Evolutionary conservation across 2,113 vertebrate species (phyloP).

Genomic region (Spermophilus dauricus): DNA sequence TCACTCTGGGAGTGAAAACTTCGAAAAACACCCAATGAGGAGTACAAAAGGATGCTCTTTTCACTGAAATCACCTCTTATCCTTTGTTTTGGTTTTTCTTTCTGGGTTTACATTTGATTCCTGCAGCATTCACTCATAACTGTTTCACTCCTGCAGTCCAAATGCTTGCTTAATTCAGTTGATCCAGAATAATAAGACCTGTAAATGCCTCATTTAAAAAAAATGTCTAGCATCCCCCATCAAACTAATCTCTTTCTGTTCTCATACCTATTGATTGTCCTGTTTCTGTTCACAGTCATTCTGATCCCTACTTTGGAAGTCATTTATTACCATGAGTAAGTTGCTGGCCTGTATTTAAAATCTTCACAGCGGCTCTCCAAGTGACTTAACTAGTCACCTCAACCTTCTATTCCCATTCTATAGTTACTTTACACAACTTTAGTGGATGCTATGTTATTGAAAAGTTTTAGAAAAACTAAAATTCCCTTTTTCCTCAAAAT

Average conservation of each 20-base stretch:
- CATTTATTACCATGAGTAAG: background rate
- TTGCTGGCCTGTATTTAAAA: background rate
- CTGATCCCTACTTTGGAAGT: fast-evolving
- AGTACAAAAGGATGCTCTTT: background rate
- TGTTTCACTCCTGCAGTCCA: background rate
- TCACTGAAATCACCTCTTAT: background rate
- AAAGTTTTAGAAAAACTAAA: background rate
- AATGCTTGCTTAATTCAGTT: background rate
- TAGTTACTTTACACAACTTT: background rate
- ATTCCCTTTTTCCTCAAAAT: background rate
- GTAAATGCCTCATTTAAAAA: background rate
- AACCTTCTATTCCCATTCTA: background rate
- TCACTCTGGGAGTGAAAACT: background rate
- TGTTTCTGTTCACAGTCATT: background rate
- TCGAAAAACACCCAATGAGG: background rate
- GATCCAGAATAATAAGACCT: background rate
- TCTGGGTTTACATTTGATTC: background rate
- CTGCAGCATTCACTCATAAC: background rate
- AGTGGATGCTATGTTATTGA: background rate
- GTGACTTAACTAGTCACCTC: background rate
- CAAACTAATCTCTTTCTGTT: background rate
- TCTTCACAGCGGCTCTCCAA: background rate
- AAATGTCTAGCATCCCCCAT: background rate
- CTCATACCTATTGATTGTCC: background rate
- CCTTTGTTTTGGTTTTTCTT: background rate